These are phyloP conservation scores for Barnardius zonarius DNA, from an alignment of 2,113 vertebrate species.

Conservation along the genomic window DNA sequence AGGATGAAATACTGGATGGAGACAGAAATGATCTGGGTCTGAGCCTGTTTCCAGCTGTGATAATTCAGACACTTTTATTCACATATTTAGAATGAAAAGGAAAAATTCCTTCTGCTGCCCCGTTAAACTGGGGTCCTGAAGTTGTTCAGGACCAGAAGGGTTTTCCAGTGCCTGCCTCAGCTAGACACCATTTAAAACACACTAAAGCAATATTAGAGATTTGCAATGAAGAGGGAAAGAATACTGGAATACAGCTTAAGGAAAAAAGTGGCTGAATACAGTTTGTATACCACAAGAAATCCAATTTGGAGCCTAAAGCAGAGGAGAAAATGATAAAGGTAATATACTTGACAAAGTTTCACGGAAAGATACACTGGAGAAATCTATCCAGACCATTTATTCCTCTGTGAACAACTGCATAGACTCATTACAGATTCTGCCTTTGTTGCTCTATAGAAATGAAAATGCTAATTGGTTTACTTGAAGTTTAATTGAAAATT, in stretches of 20 bases:
- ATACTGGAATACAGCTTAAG: not conserved
- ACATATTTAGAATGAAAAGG: not conserved
- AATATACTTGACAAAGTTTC: slow-evolving; percentile 27
- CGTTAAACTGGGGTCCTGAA: not conserved
- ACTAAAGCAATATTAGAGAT: not conserved
- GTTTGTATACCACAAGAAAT: not conserved
- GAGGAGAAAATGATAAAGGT: slow-evolving; percentile 33
- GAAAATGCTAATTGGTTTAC: slow-evolving; percentile 75
- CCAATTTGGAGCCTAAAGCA: not conserved
- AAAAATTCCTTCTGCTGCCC: not conserved
- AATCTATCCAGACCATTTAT: slow-evolving; percentile 56
- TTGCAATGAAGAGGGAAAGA: not conserved
- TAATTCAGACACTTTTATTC: not conserved
- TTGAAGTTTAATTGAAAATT: slow-evolving; percentile 77
- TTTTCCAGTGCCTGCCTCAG: not conserved
- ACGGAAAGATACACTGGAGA: not conserved
- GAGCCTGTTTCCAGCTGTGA: not conserved
- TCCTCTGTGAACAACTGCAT: slow-evolving; percentile 50
- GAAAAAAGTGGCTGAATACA: not conserved
- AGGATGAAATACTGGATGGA: not conserved
- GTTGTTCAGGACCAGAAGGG: not conserved
- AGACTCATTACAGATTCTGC: slow-evolving; percentile 69
- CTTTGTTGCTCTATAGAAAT: slow-evolving; percentile 69
- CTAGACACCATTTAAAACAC: not conserved
- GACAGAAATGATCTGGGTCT: not conserved